Base-by-base conservation (phyloP, 2,888 invertebrate genomes). In the Tribolium freemani region DNA sequence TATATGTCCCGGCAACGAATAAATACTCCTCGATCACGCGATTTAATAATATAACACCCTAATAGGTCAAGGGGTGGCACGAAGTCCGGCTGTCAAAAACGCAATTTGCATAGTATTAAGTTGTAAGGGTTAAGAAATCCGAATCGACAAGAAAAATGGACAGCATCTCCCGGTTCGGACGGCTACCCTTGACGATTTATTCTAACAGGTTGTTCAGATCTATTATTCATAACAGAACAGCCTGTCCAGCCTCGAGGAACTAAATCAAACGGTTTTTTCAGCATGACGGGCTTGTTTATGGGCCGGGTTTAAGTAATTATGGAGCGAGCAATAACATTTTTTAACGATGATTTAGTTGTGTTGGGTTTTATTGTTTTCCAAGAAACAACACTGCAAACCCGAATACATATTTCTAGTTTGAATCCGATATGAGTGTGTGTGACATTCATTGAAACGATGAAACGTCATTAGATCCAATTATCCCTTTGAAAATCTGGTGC, bases 51-150 rank as follows among this genome's bases (percentile, higher is more conserved):
- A 81, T 80, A 81, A 80, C 77, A 78, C 76, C 75, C 80, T 80
- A 81, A 81, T 83, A 79, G 80, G 79, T 77, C 76, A 71, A 75
- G 77, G 77, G 74, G 76, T 80, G 80, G 79, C 81, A 81, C 81
- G 80, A 83, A 80, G 83, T 82, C 82, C 82, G 80, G 78, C 80
- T 83, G 83, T 83, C 83, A 83, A 83, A 83, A 82, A 81, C 79
- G 79, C 81, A 80, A 83, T 83, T 83, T 83, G 78, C 83, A 83
- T 83, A 82, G 80, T 54, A 82, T 83, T 83, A 82, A 82, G 79
- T 79, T 79, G 81, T 80, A 82, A 79, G 76, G 71, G 61, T 2
- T 31, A 10, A 10, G 51, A 70, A 68, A 56, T 68, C 26, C 56
- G 31, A 58, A 48, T 48, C 20, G 61, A 64, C 71, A 58, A 66